Base-by-base conservation (phyloP, 2,797 vertebrate genomes). In the Enteromius argenteus region DNA sequence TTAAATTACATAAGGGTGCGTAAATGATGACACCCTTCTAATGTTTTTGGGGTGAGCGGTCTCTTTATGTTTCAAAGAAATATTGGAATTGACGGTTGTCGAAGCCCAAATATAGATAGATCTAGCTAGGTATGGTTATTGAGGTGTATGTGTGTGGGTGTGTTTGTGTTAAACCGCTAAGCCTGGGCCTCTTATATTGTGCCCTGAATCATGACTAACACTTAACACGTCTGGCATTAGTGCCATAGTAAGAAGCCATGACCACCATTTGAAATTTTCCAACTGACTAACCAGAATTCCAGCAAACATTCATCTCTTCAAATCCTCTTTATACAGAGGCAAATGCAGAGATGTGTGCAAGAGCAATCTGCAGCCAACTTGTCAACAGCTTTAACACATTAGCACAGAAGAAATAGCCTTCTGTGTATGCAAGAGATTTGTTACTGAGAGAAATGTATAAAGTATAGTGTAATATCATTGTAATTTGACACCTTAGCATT, bases 241-340 rank as follows among this genome's bases (percentile, higher is more conserved):
- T 78, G 78, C 72, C 67, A 42, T 60, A 58, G 80, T 84, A 67
- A 84, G 82, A 58, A 89, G 86, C 80, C 84, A 86, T 86, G 87
- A 84, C 77, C 68, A 32, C 78, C 73, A 73, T 85, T 78, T 81
- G 60, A 75, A 86, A 90, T 85, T 84, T 73, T 87, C 78, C 71
- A 39, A 66, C 58, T 69, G 84, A 82, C 73, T 88, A 83, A 88
- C 84, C 75, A 46, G 79, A 79, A 83, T 86, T 79, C 85, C 76
- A 84, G 56, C 66, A 72, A 79, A 84, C 39, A 79, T 32, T 69
- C 44, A 79, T 73, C n/a, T 27, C 84, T 69, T 68, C 67, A 86
- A 84, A 89, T 88, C 87, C 81, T 64, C 49, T 71, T 82, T 80
- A 72, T 84, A 84, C 80, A 87, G 84, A 53, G 58, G 74, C 49